Base-by-base conservation (phyloP, 1,140 invertebrate species). In the Zaprionus tsacasi region DNA sequence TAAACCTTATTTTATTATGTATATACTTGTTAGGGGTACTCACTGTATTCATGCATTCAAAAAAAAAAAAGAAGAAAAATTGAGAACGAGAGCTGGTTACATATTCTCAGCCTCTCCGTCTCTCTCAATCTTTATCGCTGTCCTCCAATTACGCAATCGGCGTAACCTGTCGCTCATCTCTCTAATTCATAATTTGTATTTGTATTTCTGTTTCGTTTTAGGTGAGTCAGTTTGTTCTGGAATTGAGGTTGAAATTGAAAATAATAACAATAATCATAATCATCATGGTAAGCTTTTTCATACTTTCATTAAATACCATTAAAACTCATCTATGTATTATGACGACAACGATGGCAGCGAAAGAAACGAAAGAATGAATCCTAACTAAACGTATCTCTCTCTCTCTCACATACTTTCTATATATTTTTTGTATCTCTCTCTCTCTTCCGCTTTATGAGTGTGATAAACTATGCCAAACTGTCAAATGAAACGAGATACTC, bases 221-320 rank as follows among this genome's bases (percentile, higher is more conserved):
- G 91, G 91, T 92, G 91, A 92, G 91, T 92, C 91, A 91, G 91
- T 92, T 92, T 92, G 91, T 92, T 92, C 91, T 90, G 91, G 91
- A 92, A 92, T 92, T 92, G 91, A 92, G 91, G 91, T 92, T 92
- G 91, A 92, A 92, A 92, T 92, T 91, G 91, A 92, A 92, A 92
- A 92, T 92, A 92, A 92, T 92, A 92, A 91, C 87, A 91, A 91
- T 90, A 92, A 92, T 91, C 80, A 91, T 92, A 87, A 81, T 91
- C 88, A 89, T 92, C 91, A 92, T 92, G 91, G 91, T 92, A 92
- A 92, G 91, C 91, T 92, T 89, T 83, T 70, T 92, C 91, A 92
- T 91, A 92, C 76, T 92, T 91, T 92, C 91, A 92, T 92, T 90
- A 85, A 88, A 90, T 90, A 90, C 81, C 85, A 89, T 89, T 89